Percentiles rank a stretch among this genome's conserved stretches.
phyloP scores from a whole-genome alignment of 53 echinoderm and acorn worm species.

The Actinopyga echinites region DNA sequence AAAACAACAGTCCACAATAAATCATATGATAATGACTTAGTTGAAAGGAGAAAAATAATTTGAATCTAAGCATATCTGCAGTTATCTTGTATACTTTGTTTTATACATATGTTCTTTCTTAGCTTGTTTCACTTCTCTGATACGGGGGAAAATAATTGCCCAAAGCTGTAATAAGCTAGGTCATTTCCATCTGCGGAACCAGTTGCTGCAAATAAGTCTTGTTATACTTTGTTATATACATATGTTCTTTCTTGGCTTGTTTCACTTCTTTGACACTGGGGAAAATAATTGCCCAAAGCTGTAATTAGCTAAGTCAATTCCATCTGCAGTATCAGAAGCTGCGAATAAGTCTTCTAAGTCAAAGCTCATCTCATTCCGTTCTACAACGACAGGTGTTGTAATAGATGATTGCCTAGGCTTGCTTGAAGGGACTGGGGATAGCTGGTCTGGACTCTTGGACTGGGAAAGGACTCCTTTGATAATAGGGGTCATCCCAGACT shows the following conservation, averaged over 20 bases:
- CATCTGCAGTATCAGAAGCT: background rate
- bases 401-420: background rate
- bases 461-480: conserved; percentile 14
- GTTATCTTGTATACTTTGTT: too few relatives aligned
- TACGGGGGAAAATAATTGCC: conserved; percentile 24
- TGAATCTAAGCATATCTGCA: too few relatives aligned
- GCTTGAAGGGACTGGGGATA: background rate
- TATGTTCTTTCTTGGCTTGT: background rate
- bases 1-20: too few relatives aligned
- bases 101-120: background rate
- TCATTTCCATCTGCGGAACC: background rate
- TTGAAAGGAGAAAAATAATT: too few relatives aligned
- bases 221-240: too few relatives aligned
- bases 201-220: too few relatives aligned
- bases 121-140: conserved; percentile 4
- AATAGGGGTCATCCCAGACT: conserved; percentile 19
- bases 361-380: conserved; percentile 19
- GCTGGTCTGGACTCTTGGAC: background rate
- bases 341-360: conserved; percentile 18
- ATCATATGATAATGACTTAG: too few relatives aligned
- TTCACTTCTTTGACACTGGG: conserved; percentile 17
- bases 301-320: background rate
- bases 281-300: conserved; percentile 33
- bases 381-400: background rate
- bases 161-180: background rate